phyloP scores from a whole-genome alignment of 1,140 invertebrate genomes.

The Bombus haemorrhoidalis region DNA sequence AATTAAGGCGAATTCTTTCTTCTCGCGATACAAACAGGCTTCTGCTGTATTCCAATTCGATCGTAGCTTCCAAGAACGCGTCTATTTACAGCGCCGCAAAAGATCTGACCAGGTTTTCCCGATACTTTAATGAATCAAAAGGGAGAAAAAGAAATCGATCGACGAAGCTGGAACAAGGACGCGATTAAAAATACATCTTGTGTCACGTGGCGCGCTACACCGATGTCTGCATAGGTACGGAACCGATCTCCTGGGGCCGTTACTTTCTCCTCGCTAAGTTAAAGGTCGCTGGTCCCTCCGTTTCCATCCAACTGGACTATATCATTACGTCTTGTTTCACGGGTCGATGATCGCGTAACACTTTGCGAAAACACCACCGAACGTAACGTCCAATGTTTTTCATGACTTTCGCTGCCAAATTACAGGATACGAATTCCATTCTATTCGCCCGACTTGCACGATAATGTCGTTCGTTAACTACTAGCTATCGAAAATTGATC shows the following conservation, averaged over 20 bases:
- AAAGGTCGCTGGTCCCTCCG: constrained; percentile 46
- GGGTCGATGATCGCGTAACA: constrained; percentile 21
- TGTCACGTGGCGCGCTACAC: background rate
- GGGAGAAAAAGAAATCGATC: constrained; percentile 10
- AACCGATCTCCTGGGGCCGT: constrained; percentile 17
- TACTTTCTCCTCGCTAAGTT: constrained; percentile 34
- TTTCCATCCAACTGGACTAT: background rate
- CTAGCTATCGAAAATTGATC: background rate
- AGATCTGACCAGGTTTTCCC: constrained; percentile 1
- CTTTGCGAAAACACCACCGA: constrained; percentile 4
- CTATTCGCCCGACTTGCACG: no score
- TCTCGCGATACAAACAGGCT: background rate
- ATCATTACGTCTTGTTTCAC: constrained; percentile 31
- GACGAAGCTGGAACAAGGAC: constrained; percentile 9
- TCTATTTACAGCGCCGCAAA: constrained; percentile 4
- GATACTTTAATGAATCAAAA: constrained; percentile 1
- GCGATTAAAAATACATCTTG: constrained; percentile 42
- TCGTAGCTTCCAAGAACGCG: background rate
- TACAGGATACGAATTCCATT: background rate
- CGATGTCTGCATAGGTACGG: constrained; percentile 6
- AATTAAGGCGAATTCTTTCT: background rate
- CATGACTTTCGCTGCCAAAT: no score
- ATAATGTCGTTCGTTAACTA: background rate
- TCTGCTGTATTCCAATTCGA: background rate
- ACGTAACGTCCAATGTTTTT: background rate